Conservation (phyloP, 2,797 vertebrate genomes). For the Coregonus sp. region DNA sequence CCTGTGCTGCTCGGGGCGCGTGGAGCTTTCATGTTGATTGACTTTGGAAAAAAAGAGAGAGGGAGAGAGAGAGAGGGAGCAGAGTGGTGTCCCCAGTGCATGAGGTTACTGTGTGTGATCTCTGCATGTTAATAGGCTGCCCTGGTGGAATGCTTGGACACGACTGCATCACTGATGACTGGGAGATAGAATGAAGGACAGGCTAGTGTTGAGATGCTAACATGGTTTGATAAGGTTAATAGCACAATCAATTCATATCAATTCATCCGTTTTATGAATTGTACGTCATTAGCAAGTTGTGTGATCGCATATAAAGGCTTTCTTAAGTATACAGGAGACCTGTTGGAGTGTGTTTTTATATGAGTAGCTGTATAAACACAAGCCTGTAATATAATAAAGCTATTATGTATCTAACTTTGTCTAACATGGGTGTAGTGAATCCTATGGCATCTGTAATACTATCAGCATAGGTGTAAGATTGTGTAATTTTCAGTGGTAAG, state of each 20-base stretch:
- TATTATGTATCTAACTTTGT: too few relatives aligned
- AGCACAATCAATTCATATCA: not conserved
- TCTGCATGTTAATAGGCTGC: slow-evolving; percentile 7
- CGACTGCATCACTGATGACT: not conserved
- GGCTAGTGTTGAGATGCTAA: not conserved
- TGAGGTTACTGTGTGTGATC: not conserved
- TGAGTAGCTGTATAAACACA: too few relatives aligned
- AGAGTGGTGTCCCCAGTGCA: slow-evolving; percentile 1
- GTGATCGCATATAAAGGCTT: not conserved
- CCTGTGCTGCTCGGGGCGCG: not conserved
- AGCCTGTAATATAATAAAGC: not conserved
- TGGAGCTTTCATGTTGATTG: slow-evolving; percentile 37
- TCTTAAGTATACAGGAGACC: not conserved
- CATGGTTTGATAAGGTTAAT: not conserved
- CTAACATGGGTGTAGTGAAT: too few relatives aligned
- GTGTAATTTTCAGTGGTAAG: too few relatives aligned
- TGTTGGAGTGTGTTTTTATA: too few relatives aligned
- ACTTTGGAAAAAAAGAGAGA: slow-evolving; percentile 28
- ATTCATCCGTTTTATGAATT: too few relatives aligned
- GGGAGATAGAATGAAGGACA: not conserved
- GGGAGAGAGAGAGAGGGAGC: slow-evolving; percentile 1
- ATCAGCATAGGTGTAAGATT: too few relatives aligned
- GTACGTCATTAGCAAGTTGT: not conserved
- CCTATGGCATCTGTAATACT: too few relatives aligned
- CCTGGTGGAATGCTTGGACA: not conserved